Conservation (phyloP, 2,113 vertebrate genomes). For the Dipodomys spectabilis region DNA sequence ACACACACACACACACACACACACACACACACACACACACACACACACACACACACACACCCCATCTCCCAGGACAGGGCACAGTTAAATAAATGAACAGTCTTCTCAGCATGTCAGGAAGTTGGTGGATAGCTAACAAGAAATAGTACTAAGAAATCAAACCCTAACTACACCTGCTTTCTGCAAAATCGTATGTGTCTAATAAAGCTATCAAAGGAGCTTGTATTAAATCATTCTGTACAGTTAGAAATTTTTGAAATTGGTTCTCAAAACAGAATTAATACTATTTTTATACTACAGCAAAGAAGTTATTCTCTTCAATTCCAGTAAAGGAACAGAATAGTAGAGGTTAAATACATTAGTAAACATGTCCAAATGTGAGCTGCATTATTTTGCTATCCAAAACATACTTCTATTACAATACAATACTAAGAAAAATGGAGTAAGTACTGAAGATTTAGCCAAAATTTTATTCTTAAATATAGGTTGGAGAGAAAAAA, state of each 20-base stretch:
- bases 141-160: slow-evolving; percentile 45
- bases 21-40: too few relatives aligned
- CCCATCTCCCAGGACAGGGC: background rate
- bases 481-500: background rate
- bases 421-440: slow-evolving; percentile 10
- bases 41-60: background rate
- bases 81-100: slow-evolving; percentile 53
- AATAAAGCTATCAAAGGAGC: slow-evolving; percentile 44
- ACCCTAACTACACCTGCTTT: slow-evolving; percentile 24
- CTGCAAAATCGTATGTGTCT: slow-evolving; percentile 32
- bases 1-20: background rate
- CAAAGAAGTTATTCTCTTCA: background rate
- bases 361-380: background rate
- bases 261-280: slow-evolving; percentile 40
- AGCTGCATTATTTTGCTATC: background rate
- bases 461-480: slow-evolving; percentile 37
- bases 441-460: slow-evolving; percentile 23
- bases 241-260: slow-evolving; percentile 36
- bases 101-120: background rate
- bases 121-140: background rate
- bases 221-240: slow-evolving; percentile 11
- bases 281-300: background rate
- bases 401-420: slow-evolving; percentile 31
- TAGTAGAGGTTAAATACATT: background rate
- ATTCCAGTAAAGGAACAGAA: background rate